A percentile compares a stretch with the other conserved stretches of the same genome.
Conservation (phyloP, 2,888 invertebrate species). For the Eristalinus aeneus region DNA sequence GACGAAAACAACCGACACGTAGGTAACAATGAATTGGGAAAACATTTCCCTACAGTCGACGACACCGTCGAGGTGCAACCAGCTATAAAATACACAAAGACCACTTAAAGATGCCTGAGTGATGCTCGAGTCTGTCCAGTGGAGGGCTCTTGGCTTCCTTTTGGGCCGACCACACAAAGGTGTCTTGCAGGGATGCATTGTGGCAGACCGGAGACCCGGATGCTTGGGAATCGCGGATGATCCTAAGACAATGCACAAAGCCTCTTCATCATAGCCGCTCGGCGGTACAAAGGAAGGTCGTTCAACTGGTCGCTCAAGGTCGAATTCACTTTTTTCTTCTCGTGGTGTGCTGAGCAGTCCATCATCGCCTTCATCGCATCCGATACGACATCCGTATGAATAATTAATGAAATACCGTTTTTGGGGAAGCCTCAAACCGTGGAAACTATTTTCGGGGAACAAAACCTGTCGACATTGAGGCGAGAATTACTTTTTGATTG, state of each 20-base stretch:
- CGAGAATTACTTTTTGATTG: constrained; percentile 31
- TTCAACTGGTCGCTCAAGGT: constrained; percentile 60
- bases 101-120: not conserved
- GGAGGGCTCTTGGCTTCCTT: not conserved
- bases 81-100: constrained; percentile 9
- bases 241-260: constrained; percentile 14
- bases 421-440: constrained; percentile 10
- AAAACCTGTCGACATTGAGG: constrained; percentile 54
- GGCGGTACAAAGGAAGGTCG: constrained; percentile 62
- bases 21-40: constrained; percentile 40
- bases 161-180: not conserved
- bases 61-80: not conserved
- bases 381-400: constrained; percentile 21
- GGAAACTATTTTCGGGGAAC: not conserved
- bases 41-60: constrained; percentile 30
- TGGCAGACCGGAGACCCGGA: too few relatives aligned
- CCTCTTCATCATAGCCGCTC: constrained; percentile 14
- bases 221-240: not conserved
- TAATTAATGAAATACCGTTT: constrained; percentile 48
- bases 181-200: not conserved
- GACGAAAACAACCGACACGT: constrained; percentile 23
- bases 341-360: too few relatives aligned
- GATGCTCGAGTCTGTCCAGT: not conserved
- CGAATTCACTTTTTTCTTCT: constrained; percentile 5
- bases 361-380: too few relatives aligned